Evolutionary conservation across 2,797 vertebrate species (phyloP).

Genomic region (Geotria australis): DNA sequence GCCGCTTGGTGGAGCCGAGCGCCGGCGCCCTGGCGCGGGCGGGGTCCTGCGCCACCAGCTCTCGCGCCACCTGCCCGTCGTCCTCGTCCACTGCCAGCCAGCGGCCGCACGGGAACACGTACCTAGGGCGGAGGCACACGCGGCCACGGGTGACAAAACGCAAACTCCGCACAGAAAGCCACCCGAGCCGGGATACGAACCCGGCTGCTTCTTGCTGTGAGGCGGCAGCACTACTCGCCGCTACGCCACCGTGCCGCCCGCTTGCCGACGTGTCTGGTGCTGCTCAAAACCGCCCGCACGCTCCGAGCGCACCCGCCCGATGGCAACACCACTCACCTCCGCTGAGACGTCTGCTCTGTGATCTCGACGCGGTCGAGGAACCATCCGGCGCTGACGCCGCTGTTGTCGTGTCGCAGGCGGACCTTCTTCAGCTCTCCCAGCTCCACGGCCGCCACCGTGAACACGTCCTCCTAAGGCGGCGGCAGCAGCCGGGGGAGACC

Average conservation of each 20-base stretch:
- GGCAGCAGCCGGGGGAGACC: too few species aligned
- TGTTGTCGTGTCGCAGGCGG: conserved; percentile 62
- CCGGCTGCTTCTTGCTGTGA: too few species aligned
- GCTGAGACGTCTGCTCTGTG: conserved; percentile 40
- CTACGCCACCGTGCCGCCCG: too few species aligned
- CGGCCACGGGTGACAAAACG: too few species aligned
- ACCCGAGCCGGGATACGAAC: too few species aligned
- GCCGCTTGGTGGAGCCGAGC: too few species aligned
- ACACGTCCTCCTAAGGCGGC: conserved; percentile 35
- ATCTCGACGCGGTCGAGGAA: conserved; percentile 71
- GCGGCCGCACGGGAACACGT: conserved; percentile 26
- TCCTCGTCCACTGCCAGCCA: conserved; percentile 68
- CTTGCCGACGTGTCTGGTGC: too few species aligned
- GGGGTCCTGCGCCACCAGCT: conserved; percentile 14
- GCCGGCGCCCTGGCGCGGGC: too few species aligned
- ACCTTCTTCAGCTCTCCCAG: conserved; percentile 55
- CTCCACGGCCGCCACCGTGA: conserved; percentile 39
- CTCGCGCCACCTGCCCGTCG: conserved; percentile 55
- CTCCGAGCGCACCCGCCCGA: too few species aligned
- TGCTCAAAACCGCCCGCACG: too few species aligned
- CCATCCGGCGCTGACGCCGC: conserved; percentile 40
- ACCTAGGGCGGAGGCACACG: background rate
- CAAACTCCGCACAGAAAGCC: too few species aligned
- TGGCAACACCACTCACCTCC: conserved; percentile 57
- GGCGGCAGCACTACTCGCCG: too few species aligned